Conservation (phyloP, 2,113 vertebrate genomes). For the Pedetes capensis region DNA sequence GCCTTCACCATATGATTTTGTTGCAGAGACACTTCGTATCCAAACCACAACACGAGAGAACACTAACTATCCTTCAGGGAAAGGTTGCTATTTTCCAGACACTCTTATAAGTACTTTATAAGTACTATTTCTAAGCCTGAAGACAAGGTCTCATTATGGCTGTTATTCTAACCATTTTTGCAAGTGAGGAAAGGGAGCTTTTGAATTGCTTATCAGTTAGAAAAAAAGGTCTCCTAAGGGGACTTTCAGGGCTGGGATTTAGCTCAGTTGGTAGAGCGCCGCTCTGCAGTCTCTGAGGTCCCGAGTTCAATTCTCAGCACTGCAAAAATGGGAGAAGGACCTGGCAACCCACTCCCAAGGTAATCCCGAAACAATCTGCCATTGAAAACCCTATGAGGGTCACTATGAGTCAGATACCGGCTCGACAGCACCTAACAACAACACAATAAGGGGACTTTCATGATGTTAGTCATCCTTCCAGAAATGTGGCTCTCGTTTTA, state of each 20-base stretch:
- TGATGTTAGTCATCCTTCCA: too few species aligned
- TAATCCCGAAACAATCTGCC: too few species aligned
- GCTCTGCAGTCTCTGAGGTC: too few species aligned
- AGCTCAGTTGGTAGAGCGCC: too few species aligned
- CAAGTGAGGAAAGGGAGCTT: not conserved
- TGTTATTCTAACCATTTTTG: not conserved
- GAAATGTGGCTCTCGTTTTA: not conserved
- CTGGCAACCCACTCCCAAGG: too few species aligned
- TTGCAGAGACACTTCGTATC: not conserved
- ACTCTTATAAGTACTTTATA: not conserved
- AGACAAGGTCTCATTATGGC: not conserved
- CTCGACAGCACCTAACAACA: too few species aligned
- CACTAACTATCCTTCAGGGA: not conserved
- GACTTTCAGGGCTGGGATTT: not conserved
- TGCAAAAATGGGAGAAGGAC: too few species aligned
- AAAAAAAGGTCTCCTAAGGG: not conserved
- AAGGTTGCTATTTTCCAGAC: not conserved
- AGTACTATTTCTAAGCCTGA: not conserved
- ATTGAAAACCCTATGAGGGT: too few species aligned
- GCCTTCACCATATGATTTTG: not conserved
- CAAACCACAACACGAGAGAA: not conserved
- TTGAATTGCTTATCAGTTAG: not conserved
- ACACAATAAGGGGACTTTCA: not conserved
- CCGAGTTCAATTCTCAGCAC: too few species aligned
- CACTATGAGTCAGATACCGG: too few species aligned